Evolutionary conservation across 2,797 vertebrate species (phyloP).

Genomic region (Pseudopleuronectes americanus): DNA sequence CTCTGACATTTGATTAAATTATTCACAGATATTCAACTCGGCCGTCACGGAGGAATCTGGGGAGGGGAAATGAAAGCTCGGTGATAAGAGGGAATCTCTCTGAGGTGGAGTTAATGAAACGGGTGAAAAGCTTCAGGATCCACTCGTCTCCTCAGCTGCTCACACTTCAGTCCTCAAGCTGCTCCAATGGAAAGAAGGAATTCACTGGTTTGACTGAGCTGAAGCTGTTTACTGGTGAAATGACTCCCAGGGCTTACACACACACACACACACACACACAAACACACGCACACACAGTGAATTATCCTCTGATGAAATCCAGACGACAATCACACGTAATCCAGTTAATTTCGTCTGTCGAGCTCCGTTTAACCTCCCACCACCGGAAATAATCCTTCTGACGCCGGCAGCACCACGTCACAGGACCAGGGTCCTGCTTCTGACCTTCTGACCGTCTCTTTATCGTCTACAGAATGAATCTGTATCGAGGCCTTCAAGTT

Average conservation of each 20-base stretch:
- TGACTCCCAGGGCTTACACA: background rate
- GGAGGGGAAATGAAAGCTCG: too few species aligned
- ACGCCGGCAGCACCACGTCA: background rate
- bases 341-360: constrained; percentile 55
- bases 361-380: constrained; percentile 55
- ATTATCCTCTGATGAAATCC: constrained; percentile 33
- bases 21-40: background rate
- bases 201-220: background rate
- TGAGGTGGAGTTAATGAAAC: too few species aligned
- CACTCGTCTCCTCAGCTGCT: too few species aligned
- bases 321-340: constrained; percentile 56
- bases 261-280: background rate
- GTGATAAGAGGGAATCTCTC: too few species aligned
- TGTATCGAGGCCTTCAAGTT: too few species aligned
- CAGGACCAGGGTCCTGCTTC: background rate
- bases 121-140: too few species aligned
- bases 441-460: too few species aligned
- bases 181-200: background rate
- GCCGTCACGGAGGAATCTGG: too few species aligned
- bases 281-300: background rate
- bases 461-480: too few species aligned
- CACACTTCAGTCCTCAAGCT: too few species aligned
- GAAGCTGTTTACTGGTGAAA: background rate
- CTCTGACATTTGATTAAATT: background rate
- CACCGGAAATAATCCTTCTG: constrained; percentile 46